These are phyloP conservation scores for Apis florea DNA, from an alignment of 1,140 invertebrate genomes.

Conservation along the genomic window DNA sequence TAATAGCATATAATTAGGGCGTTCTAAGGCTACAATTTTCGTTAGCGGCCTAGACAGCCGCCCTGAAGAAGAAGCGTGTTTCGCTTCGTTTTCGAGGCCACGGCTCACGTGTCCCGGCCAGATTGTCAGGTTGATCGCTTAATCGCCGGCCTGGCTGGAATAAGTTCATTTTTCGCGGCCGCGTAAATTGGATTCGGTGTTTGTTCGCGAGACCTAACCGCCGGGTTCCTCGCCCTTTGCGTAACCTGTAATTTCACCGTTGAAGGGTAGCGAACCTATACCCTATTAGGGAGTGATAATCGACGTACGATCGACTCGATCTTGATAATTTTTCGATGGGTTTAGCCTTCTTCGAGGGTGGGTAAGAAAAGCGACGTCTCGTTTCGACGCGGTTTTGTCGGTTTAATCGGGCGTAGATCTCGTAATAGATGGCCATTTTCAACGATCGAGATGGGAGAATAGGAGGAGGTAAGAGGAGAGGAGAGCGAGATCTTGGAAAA, in stretches of 20 bases:
- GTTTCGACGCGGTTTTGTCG: background rate
- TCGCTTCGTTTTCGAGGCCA: conserved; percentile 14
- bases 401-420: no score
- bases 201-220: conserved; percentile 25
- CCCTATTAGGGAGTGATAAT: conserved; percentile 31
- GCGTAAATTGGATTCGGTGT: conserved; percentile 46
- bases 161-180: conserved; percentile 53
- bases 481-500: background rate
- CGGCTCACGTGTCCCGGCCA: conserved; percentile 29
- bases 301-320: conserved; percentile 31
- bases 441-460: background rate
- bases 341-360: background rate
- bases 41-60: conserved; percentile 52
- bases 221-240: background rate
- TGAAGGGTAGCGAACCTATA: background rate
- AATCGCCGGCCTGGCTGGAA: conserved; percentile 47
- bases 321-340: conserved; percentile 24
- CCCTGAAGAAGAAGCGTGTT: background rate
- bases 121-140: conserved; percentile 58
- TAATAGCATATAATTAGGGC: conserved; percentile 66
- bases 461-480: background rate
- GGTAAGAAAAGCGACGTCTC: conserved; percentile 23
- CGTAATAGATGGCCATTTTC: background rate
- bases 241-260: conserved; percentile 33
- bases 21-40: conserved; percentile 66